Evolutionary conservation across 2,888 invertebrate genomes (phyloP), one percentile per base, ranked within the genome.

Genomic region (Cabera pusaria): DNA sequence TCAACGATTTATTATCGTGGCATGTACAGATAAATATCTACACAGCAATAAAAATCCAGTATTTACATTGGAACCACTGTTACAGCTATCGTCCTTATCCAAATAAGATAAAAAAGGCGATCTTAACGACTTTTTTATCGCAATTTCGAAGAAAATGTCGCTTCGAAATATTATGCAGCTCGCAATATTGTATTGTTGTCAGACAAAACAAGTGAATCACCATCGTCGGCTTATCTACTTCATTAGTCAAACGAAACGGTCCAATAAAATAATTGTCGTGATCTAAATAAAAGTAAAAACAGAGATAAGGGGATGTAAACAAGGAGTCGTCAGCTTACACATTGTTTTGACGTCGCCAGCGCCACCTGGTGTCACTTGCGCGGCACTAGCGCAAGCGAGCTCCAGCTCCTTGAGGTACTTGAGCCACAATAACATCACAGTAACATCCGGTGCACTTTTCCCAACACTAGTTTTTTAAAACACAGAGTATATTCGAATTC

Each of bases 391-490:
- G 67, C 76, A 75, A 59, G 85, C 86, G 64, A 79, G 56, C 63
- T 88, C 87, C 76, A 88, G 70, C 75, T 86, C 84, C 62, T 84
- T 84, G 50, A 88, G 66, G 59, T 88, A 88, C 59, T 78, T 69
- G 59, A 88, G 65, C 88, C 88, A 88, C 83, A 88, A 78, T 67
- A 87, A 78, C 88, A 88, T 88, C 81, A 84, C 86, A 73, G 54
- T 52, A 60, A 52, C 49, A 38, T 56, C 49, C 56, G 47, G 46
- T 44, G 27, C 61, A 62, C 58, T 24, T 40, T 20, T 43, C 24
- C 26, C 60, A 52, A 48, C 59, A 63, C 64, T 59, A 56, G 55
- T 56, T 27, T 42, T 33, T 40, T 23, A 51, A 50, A 49, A 41
- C 52, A 52, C 60, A 54, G 53, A 56, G 55, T 58, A 36, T 25